Base-by-base conservation (phyloP, 2,113 vertebrate genomes). In the Oplegnathus fasciatus region DNA sequence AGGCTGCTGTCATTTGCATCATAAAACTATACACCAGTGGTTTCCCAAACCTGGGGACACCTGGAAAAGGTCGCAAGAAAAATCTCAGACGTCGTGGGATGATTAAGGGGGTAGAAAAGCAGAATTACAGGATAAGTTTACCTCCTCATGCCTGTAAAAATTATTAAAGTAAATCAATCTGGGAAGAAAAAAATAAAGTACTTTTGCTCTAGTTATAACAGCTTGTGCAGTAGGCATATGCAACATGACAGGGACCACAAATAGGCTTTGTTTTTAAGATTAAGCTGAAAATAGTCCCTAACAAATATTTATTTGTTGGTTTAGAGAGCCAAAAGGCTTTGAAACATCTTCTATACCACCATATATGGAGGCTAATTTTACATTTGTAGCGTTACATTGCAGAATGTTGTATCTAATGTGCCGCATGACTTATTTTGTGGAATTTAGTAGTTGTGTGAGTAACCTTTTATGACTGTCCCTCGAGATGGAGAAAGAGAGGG, bases 391-490 rank as follows among this genome's bases (percentile, higher is more conserved):
- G 66, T 54, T 57, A 44, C 64, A 58, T 52, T 65, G 9, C 9
- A 14, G 69, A 73, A 66, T 76, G 77, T 64, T 60, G 75, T 34
- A 34, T 46, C 14, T 26, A 40, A 88, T 50, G 57, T 55, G 74
- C 77, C 5, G 66, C 80, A 42, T 73, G 73, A 82, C 82, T 78
- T 66, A 62, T 80, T 82, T 60, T 24, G 44, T 55, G 37, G 60
- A 78, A 90, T 87, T 67, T 42, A 75, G 46, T 26, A 18, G 67
- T 46, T 88, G 79, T 84, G 67, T 81, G 79, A 78, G 80, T 88
- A 87, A 94, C 89, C 90, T 92, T 94, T 93, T 48, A 75, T 83
- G 79, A 68, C 52, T 24, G 73, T 54, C 61, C 69, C 70, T 30
- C 2, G 57, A 71, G 71, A 68, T n/a, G 3, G 52, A 55, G 30